Evolutionary conservation across 2,888 invertebrate genomes (phyloP).

Genomic region (Cyclophora albipunctata): DNA sequence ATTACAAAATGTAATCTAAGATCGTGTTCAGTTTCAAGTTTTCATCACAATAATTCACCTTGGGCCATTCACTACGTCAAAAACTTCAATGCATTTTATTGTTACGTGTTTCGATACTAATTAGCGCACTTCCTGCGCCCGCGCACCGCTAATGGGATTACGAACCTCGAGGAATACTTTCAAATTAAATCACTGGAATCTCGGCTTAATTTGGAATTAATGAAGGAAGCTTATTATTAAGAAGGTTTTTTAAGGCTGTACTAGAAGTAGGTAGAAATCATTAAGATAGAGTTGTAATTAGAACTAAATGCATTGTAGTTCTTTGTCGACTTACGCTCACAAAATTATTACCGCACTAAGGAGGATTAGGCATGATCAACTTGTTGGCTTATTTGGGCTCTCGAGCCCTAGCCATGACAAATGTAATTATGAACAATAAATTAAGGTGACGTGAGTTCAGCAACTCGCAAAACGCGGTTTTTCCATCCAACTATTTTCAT

Average conservation of each 20-base stretch:
- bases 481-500: too few species aligned
- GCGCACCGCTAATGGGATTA: conserved; percentile 34
- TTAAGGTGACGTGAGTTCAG: too few species aligned
- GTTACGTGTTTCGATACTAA: conserved; percentile 41
- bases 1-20: too few species aligned
- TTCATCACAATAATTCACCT: conserved; percentile 30
- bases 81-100: conserved; percentile 36
- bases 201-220: neutral
- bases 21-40: conserved; percentile 1
- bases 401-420: too few species aligned
- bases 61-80: conserved; percentile 41
- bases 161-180: conserved; percentile 19
- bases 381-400: too few species aligned
- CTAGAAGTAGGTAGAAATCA: neutral
- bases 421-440: too few species aligned
- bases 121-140: conserved; percentile 44
- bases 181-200: neutral
- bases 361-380: too few species aligned
- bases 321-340: too few species aligned
- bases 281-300: neutral
- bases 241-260: neutral
- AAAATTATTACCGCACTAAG: too few species aligned
- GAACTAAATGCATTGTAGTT: too few species aligned
- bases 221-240: neutral
- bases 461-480: too few species aligned